Conservation (phyloP, 2,113 vertebrate species). For the Chrysochloris asiatica region DNA sequence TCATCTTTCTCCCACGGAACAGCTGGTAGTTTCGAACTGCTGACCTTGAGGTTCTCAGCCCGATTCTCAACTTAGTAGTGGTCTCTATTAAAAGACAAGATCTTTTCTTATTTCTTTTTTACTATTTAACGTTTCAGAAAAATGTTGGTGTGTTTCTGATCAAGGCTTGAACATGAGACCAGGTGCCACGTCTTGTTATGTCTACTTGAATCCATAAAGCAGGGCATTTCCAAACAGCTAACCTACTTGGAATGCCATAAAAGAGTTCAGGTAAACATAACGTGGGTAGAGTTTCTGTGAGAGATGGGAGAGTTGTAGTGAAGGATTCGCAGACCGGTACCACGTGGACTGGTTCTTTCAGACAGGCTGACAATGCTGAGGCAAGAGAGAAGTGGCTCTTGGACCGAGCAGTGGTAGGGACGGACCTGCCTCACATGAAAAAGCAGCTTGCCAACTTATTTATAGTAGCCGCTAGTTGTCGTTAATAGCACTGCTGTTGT, state of each 20-base stretch:
- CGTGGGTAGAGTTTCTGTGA: not conserved
- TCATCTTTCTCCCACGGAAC: too few relatives aligned
- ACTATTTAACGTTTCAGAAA: conserved; percentile 52
- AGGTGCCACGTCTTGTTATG: conserved; percentile 37
- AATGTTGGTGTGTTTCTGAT: conserved; percentile 43
- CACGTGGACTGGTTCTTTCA: accelerated
- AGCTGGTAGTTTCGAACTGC: too few relatives aligned
- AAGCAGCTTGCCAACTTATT: too few relatives aligned
- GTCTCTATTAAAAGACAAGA: not conserved
- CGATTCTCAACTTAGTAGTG: too few relatives aligned
- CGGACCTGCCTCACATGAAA: too few relatives aligned
- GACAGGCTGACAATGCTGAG: not conserved
- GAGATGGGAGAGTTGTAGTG: not conserved
- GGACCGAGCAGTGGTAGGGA: too few relatives aligned
- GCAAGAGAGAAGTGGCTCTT: not conserved
- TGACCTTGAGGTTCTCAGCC: too few relatives aligned
- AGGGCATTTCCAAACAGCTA: conserved; percentile 55
- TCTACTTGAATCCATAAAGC: conserved; percentile 33
- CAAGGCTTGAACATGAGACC: conserved; percentile 10
- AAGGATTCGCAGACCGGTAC: not conserved
- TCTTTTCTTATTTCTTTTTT: not conserved
- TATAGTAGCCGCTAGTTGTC: too few relatives aligned
- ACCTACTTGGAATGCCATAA: conserved; percentile 8
- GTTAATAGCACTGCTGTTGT: too few relatives aligned
- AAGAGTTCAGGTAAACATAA: conserved; percentile 31